A percentile compares a stretch with the other conserved stretches of the same genome.
Evolutionary conservation across 2,113 vertebrate species (phyloP).

Genomic region (Argyrosomus japonicus): DNA sequence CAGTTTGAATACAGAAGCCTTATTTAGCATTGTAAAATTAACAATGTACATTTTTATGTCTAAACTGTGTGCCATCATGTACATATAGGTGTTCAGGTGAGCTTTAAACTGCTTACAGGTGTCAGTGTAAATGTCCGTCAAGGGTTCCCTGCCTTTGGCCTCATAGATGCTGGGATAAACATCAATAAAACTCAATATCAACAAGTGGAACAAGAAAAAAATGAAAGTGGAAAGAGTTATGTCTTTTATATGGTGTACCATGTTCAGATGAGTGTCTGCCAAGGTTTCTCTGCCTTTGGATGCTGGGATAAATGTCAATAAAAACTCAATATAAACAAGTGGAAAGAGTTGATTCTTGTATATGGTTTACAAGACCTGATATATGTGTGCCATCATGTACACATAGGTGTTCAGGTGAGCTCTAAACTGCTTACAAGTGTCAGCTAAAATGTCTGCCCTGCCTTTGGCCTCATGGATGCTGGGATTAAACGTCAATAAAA

Average conservation of each 20-base stretch:
- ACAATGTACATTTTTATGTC: neutral
- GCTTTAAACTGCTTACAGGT: neutral
- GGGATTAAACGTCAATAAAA: neutral
- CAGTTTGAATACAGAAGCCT: neutral
- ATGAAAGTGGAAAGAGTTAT: neutral
- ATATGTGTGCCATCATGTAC: no score
- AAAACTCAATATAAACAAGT: neutral
- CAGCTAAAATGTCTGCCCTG: no score
- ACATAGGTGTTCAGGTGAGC: neutral
- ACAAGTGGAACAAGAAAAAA: neutral
- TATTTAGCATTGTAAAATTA: neutral
- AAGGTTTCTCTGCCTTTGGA: neutral
- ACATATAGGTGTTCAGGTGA: neutral
- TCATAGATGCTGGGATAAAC: neutral
- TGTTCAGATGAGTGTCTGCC: no score
- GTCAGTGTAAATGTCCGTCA: neutral
- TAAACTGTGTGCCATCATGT: neutral
- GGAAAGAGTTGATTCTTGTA: neutral
- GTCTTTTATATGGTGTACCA: neutral
- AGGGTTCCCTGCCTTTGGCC: no score
- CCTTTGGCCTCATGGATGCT: neutral
- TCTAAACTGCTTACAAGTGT: neutral
- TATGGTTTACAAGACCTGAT: no score
- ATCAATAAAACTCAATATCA: neutral
- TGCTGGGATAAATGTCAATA: neutral